A percentile compares a stretch with the other conserved stretches of the same genome.
Evolutionary conservation across 2,113 vertebrate genomes (phyloP).

Genomic region (Nesoenas mayeri): DNA sequence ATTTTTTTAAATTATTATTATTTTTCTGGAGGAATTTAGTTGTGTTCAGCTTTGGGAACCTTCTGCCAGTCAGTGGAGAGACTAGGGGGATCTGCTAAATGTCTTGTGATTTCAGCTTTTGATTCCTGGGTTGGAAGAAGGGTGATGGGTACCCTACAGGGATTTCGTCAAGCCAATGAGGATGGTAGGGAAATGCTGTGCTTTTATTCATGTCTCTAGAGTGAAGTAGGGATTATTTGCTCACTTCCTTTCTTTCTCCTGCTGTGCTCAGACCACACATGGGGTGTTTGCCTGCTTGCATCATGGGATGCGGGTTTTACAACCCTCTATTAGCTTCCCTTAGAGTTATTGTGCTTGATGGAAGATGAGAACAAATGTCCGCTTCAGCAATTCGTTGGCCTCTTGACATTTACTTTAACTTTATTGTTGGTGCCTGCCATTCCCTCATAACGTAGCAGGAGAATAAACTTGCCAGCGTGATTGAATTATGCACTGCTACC

Average conservation of each 20-base stretch:
- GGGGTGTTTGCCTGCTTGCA: slow-evolving; percentile 34
- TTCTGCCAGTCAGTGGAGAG: not conserved
- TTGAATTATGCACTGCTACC: slow-evolving; percentile 58
- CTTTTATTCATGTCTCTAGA: not conserved
- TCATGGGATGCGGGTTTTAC: slow-evolving; percentile 52
- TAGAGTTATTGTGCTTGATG: slow-evolving; percentile 52
- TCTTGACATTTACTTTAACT: slow-evolving; percentile 64
- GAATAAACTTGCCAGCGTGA: slow-evolving; percentile 24
- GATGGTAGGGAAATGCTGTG: not conserved
- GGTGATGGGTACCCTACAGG: not conserved
- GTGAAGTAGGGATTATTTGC: not conserved
- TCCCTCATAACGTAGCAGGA: not conserved
- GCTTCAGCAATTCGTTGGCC: slow-evolving; percentile 55
- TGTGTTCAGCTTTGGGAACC: not conserved
- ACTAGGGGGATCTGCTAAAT: not conserved
- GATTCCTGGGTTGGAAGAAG: not conserved
- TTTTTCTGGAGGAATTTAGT: not conserved
- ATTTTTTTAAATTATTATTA: not conserved
- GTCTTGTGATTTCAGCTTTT: not conserved
- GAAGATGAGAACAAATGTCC: slow-evolving; percentile 51
- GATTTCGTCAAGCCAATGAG: not conserved
- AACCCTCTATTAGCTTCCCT: slow-evolving; percentile 37
- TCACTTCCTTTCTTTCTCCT: not conserved
- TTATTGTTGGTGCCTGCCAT: slow-evolving; percentile 58
- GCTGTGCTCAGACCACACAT: not conserved